phyloP scores from a whole-genome alignment of 2,888 invertebrate genomes.

The Erpobdella octoculata region DNA sequence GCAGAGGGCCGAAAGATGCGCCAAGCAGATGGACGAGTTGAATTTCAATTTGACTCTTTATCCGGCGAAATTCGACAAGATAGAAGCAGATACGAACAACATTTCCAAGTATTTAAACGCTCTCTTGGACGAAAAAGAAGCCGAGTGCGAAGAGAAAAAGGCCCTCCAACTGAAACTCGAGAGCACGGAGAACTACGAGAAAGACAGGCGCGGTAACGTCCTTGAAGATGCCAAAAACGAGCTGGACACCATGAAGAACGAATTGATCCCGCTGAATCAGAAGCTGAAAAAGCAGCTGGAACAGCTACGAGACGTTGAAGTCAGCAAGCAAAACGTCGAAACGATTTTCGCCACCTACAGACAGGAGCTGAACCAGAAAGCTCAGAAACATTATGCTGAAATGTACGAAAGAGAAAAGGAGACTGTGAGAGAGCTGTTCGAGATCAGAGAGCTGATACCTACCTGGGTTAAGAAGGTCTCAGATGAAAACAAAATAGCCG shows the following conservation, averaged over 20 bases:
- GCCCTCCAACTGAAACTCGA: not conserved
- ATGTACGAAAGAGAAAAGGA: slow-evolving; percentile 26
- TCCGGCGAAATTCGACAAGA: slow-evolving; percentile 24
- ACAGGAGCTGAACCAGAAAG: slow-evolving; percentile 7
- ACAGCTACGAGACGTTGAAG: not conserved
- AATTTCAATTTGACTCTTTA: slow-evolving; percentile 16
- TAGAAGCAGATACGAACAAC: slow-evolving; percentile 19
- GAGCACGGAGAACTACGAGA: not conserved
- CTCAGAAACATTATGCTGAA: slow-evolving; percentile 14
- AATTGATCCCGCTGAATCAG: slow-evolving; percentile 11
- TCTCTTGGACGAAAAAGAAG: slow-evolving; percentile 9
- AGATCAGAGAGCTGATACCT: slow-evolving; percentile 20
- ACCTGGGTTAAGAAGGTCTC: slow-evolving; percentile 24
- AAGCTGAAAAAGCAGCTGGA: slow-evolving; percentile 3
- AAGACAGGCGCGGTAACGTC: not conserved
- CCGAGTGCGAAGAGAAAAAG: not conserved
- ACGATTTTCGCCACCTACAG: not conserved
- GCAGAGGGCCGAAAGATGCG: slow-evolving; percentile 18
- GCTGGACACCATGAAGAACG: not conserved
- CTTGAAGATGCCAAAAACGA: slow-evolving; percentile 4
- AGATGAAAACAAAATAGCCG: slow-evolving; percentile 12
- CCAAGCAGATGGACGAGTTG: slow-evolving; percentile 17
- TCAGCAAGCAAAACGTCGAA: not conserved
- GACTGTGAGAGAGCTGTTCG: slow-evolving; percentile 24
- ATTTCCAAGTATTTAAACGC: slow-evolving; percentile 24